Percentiles rank a stretch among this genome's conserved stretches.
These are phyloP conservation scores for Mesorhabditis belari DNA, from an alignment of 2,888 invertebrate species.

Conservation along the genomic window DNA sequence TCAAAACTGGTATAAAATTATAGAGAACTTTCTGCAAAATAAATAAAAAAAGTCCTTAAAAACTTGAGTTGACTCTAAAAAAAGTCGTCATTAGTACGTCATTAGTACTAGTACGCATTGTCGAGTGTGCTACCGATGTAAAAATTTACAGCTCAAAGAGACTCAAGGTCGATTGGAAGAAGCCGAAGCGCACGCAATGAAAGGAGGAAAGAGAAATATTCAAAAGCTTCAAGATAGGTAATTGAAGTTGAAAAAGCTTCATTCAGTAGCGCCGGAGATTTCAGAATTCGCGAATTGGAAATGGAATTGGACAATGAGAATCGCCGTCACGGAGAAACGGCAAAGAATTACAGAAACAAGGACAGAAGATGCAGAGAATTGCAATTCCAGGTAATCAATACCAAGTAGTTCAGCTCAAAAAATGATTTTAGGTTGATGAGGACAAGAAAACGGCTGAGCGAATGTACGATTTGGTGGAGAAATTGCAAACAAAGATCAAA, in stretches of 20 bases:
- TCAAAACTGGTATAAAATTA: too few species aligned
- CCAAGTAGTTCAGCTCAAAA: background rate
- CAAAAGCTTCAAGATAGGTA: constrained; percentile 38
- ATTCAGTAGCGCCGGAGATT: background rate
- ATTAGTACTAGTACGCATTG: too few species aligned
- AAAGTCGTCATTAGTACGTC: too few species aligned
- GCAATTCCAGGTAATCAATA: constrained; percentile 53
- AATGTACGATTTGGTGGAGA: constrained; percentile 98
- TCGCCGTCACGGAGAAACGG: constrained; percentile 57
- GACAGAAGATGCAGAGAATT: constrained; percentile 59
- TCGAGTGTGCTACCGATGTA: too few species aligned
- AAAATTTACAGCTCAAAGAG: constrained; percentile 66
- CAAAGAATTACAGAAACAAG: constrained; percentile 58
- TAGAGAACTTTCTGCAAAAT: too few species aligned
- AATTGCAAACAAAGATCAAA: constrained; percentile 76
- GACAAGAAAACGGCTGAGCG: constrained; percentile 99
- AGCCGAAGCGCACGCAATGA: constrained; percentile 89
- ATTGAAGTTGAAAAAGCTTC: background rate
- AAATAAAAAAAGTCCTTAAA: too few species aligned
- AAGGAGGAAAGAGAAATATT: constrained; percentile 91
- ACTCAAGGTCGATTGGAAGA: constrained; percentile 90
- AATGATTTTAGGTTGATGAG: constrained; percentile 69
- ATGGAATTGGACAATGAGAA: constrained; percentile 36
- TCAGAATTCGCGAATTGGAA: constrained; percentile 38
- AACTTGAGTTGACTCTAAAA: too few species aligned